phyloP scores from a whole-genome alignment of 2,113 vertebrate genomes.

The Alces alces region DNA sequence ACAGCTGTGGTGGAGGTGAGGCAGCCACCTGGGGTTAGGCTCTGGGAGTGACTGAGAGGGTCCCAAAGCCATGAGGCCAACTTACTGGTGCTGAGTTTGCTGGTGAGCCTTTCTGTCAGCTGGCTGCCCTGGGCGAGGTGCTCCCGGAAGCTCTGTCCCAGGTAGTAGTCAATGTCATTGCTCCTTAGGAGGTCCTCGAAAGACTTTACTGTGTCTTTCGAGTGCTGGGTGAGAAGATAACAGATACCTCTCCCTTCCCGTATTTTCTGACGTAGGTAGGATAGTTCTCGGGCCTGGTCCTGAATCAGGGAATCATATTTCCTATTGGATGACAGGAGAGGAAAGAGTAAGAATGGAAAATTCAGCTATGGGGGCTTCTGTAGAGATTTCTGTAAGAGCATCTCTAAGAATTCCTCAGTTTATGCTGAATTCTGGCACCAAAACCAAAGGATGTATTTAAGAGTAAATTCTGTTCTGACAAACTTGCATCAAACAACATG shows the following conservation, averaged over 20 bases:
- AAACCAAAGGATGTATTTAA: neutral
- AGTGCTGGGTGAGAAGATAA: conserved; percentile 87
- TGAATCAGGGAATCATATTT: conserved; percentile 92
- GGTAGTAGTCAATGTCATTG: conserved; percentile 93
- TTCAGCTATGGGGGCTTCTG: neutral
- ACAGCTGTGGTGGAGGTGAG: neutral
- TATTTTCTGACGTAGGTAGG: conserved; percentile 89
- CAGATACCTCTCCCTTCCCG: conserved; percentile 86
- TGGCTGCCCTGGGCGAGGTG: conserved; percentile 88
- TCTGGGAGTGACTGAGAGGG: neutral
- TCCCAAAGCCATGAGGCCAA: neutral
- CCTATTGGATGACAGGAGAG: conserved; percentile 67
- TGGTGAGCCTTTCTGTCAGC: conserved; percentile 82
- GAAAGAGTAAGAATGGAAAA: neutral
- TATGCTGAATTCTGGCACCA: neutral
- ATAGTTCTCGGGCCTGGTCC: conserved; percentile 93
- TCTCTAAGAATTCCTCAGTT: neutral
- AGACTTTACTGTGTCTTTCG: conserved; percentile 85
- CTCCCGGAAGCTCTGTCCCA: conserved; percentile 93
- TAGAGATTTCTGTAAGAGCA: neutral
- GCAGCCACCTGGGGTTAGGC: neutral
- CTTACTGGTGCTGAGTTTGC: conserved; percentile 90
- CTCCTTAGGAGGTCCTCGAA: conserved; percentile 94
- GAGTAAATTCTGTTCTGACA: neutral
- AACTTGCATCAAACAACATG: neutral